Percentiles rank a stretch among this genome's conserved stretches.
Conservation (phyloP, 2,113 vertebrate species). For the Callithrix jacchus region DNA sequence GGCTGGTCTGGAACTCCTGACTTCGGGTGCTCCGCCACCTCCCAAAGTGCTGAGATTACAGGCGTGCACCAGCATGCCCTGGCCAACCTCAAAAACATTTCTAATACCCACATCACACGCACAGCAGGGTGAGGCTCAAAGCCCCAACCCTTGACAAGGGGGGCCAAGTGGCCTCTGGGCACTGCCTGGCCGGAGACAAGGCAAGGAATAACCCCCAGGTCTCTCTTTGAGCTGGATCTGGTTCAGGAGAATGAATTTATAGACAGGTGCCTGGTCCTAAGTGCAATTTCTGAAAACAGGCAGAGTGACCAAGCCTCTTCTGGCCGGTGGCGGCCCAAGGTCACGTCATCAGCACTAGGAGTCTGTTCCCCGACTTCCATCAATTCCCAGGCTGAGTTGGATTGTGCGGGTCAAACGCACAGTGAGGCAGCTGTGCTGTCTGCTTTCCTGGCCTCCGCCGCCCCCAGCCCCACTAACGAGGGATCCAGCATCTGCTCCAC, state of each 20-base stretch:
- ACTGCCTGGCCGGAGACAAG: too few species aligned
- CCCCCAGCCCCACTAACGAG: not conserved
- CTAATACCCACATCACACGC: not conserved
- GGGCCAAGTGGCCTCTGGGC: not conserved
- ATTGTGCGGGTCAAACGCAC: not conserved
- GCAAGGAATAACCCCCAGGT: not conserved
- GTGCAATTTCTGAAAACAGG: not conserved
- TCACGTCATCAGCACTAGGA: not conserved
- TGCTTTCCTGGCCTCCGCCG: not conserved
- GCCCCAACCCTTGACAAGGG: not conserved
- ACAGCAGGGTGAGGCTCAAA: not conserved
- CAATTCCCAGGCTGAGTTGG: not conserved
- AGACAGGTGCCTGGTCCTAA: not conserved
- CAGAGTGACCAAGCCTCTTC: not conserved
- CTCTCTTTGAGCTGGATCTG: not conserved
- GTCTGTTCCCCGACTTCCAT: not conserved
- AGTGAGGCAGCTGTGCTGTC: not conserved
- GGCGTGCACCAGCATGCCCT: too few species aligned
- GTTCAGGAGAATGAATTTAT: not conserved
- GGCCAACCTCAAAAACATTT: not conserved
- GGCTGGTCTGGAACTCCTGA: too few species aligned
- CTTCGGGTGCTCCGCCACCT: too few species aligned
- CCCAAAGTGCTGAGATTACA: too few species aligned
- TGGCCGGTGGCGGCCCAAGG: not conserved
- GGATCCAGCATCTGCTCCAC: accelerated